Percentiles rank a stretch among this genome's conserved stretches.
phyloP scores from a whole-genome alignment of 2,888 invertebrate genomes.

The Pyralis farinalis region DNA sequence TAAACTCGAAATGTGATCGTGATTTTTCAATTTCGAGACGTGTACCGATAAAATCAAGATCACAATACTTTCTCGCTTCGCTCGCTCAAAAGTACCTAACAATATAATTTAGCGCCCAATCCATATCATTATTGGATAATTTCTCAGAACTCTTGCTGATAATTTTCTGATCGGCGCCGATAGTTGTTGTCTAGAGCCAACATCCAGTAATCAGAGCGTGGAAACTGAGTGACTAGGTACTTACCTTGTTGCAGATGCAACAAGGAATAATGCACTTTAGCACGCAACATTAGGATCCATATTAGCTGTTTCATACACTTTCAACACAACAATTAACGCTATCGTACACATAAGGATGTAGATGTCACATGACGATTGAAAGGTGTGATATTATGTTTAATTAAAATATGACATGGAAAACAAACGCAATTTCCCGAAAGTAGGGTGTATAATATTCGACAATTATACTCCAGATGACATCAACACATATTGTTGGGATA shows the following conservation, averaged over 20 bases:
- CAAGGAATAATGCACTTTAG: constrained; percentile 45
- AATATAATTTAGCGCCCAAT: background rate
- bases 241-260: constrained; percentile 53
- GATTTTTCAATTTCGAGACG: too few species aligned
- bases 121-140: constrained; percentile 27
- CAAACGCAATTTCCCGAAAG: background rate
- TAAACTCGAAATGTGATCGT: too few species aligned
- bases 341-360: constrained; percentile 40
- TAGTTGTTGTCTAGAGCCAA: constrained; percentile 78
- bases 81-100: too few species aligned
- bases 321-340: constrained; percentile 30
- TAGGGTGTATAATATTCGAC: too few species aligned
- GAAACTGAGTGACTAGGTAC: constrained; percentile 74
- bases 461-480: too few species aligned
- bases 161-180: constrained; percentile 70
- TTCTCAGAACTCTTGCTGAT: constrained; percentile 47
- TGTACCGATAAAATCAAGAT: too few species aligned
- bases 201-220: constrained; percentile 81
- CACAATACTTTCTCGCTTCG: too few species aligned
- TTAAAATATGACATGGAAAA: constrained; percentile 16
- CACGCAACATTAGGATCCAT: constrained; percentile 30
- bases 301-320: constrained; percentile 20
- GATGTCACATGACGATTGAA: constrained; percentile 30
- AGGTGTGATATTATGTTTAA: constrained; percentile 18
- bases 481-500: too few species aligned